Conservation (phyloP, 2,888 invertebrate species). For the Cataglyphis rosenhaueri region DNA sequence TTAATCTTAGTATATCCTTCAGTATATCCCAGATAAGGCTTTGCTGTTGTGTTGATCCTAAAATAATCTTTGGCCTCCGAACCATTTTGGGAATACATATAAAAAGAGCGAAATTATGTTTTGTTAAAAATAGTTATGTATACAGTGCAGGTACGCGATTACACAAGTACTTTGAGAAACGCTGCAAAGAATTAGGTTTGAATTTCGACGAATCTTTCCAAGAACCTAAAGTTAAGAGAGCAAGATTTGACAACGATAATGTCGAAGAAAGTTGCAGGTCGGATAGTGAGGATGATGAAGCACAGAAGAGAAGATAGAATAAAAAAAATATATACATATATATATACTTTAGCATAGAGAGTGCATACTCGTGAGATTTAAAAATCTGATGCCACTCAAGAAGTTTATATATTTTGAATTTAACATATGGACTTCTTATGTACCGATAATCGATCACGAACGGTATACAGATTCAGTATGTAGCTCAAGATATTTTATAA, state of each 20-base stretch:
- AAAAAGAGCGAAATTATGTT: constrained; percentile 62
- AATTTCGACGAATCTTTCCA: constrained; percentile 84
- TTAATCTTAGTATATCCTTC: background rate
- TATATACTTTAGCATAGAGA: constrained; percentile 19
- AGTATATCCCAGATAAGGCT: background rate
- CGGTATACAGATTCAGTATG: constrained; percentile 53
- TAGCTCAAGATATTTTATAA: constrained; percentile 61
- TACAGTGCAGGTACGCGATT: constrained; percentile 91
- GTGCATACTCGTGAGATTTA: constrained; percentile 58
- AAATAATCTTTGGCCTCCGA: constrained; percentile 84
- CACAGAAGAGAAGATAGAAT: constrained; percentile 66
- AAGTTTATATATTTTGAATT: constrained; percentile 68
- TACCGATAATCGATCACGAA: constrained; percentile 41
- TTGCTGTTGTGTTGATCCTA: constrained; percentile 25
- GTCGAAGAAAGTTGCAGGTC: constrained; percentile 85
- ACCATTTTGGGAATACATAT: constrained; percentile 71
- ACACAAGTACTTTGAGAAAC: constrained; percentile 90
- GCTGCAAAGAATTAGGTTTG: constrained; percentile 90
- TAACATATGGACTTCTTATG: constrained; percentile 54
- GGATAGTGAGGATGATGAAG: constrained; percentile 79
- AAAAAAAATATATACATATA: constrained; percentile 51
- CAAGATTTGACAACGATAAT: constrained; percentile 74
- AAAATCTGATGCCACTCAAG: constrained; percentile 52
- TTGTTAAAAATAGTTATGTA: constrained; percentile 82
- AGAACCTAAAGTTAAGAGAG: constrained; percentile 82